phyloP scores from a whole-genome alignment of 1,140 invertebrate species.

The Zaprionus ghesquierei region DNA sequence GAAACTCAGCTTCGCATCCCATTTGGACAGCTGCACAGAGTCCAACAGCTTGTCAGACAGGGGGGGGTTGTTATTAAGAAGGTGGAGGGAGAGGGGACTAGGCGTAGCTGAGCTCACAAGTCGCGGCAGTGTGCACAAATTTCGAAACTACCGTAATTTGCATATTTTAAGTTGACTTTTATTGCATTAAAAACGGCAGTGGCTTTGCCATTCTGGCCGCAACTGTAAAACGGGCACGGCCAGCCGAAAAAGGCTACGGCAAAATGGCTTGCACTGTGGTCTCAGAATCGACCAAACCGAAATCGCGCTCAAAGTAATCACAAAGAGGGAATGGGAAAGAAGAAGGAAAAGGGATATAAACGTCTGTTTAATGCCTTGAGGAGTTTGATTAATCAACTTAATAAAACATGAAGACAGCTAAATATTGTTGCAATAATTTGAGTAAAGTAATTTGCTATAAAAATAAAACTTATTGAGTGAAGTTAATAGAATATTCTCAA shows the following conservation, averaged over 20 bases:
- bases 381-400: background rate
- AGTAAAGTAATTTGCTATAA: background rate
- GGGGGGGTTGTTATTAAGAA: background rate
- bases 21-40: conserved; percentile 18
- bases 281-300: background rate
- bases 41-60: too few relatives aligned
- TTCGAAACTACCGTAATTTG: conserved; percentile 79
- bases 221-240: conserved; percentile 43
- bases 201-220: conserved; percentile 68
- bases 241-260: conserved; percentile 26
- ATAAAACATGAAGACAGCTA: background rate
- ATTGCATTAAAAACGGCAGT: conserved; percentile 80
- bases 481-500: background rate
- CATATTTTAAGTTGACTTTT: conserved; percentile 81
- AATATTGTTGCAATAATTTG: background rate
- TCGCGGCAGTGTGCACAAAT: conserved; percentile 69
- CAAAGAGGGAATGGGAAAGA: background rate
- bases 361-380: background rate
- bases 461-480: background rate
- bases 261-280: conserved; percentile 14
- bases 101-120: conserved; percentile 19
- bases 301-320: background rate
- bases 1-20: conserved; percentile 15
- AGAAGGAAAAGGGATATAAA: background rate
- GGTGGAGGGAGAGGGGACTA: background rate